Percentiles rank a stretch among this genome's conserved stretches.
Evolutionary conservation across 1,140 invertebrate genomes (phyloP).

Genomic region (Danaus plexippus): DNA sequence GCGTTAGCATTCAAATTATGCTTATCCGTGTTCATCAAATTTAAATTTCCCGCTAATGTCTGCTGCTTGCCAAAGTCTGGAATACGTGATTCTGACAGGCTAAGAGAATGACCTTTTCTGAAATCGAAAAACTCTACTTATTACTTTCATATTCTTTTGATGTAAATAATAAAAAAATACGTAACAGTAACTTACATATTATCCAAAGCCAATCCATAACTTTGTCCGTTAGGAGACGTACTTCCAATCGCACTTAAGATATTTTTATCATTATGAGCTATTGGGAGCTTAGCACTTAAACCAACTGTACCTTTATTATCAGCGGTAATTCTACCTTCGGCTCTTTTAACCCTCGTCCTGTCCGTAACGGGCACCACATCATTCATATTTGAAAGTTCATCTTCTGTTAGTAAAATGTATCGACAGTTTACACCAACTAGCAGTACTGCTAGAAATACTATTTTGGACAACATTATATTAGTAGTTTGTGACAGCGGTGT

Average conservation of each 20-base stretch:
- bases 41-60: slow-evolving; percentile 25
- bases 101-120: slow-evolving; percentile 22
- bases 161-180: background rate
- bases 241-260: background rate
- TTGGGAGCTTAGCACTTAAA: background rate
- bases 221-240: background rate
- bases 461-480: no score
- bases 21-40: slow-evolving; percentile 24
- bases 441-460: no score
- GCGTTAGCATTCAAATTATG: slow-evolving; percentile 33
- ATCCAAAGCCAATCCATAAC: slow-evolving; percentile 18
- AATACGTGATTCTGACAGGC: slow-evolving; percentile 18
- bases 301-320: background rate
- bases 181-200: slow-evolving; percentile 22
- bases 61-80: slow-evolving; percentile 25
- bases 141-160: background rate
- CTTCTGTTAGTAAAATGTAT: no score
- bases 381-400: no score
- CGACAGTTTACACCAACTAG: no score
- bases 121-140: background rate
- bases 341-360: background rate
- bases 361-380: background rate
- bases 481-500: no score
- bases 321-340: background rate
- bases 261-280: background rate